Evolutionary conservation across 2,797 vertebrate genomes (phyloP).

Genomic region (Chromis chromis): DNA sequence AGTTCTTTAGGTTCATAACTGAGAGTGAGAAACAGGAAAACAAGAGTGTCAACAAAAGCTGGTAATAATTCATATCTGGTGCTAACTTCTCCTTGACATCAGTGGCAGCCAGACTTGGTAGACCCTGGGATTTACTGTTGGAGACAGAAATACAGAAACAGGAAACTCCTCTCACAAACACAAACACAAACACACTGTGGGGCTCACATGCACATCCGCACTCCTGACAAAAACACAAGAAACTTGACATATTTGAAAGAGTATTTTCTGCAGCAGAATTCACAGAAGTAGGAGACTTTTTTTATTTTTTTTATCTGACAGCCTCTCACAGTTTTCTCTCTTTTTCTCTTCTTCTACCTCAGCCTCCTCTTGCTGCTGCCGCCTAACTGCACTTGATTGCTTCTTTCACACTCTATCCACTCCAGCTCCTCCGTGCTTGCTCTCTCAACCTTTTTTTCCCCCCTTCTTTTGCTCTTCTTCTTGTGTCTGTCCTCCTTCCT

Average conservation of each 20-base stretch:
- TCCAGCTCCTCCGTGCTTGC: constrained; percentile 36
- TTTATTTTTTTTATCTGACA: constrained; percentile 48
- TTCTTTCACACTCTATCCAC: constrained; percentile 63
- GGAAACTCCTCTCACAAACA: constrained; percentile 27
- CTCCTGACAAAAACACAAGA: constrained; percentile 38
- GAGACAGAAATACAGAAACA: constrained; percentile 31
- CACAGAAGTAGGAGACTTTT: constrained; percentile 44
- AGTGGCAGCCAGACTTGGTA: constrained; percentile 37
- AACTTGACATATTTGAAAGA: constrained; percentile 49
- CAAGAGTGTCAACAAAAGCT: constrained; percentile 6
- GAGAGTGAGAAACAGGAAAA: constrained; percentile 24
- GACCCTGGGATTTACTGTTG: constrained; percentile 41
- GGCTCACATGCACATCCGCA: constrained; percentile 20
- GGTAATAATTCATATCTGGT: constrained; percentile 20
- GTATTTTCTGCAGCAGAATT: constrained; percentile 40
- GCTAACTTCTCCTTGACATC: constrained; percentile 50
- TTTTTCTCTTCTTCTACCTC: constrained; percentile 20
- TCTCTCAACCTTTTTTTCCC: constrained; percentile 30
- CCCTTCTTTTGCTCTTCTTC: constrained; percentile 30
- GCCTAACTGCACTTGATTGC: constrained; percentile 58
- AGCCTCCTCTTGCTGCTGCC: constrained; percentile 31
- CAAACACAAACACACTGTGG: constrained; percentile 26
- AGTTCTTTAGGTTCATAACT: neutral
- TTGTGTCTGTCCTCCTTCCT: constrained; percentile 21
- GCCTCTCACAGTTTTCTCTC: constrained; percentile 34